Evolutionary conservation across 1,140 invertebrate genomes (phyloP), one percentile per base, ranked within the genome.

Genomic region (Nephotettix cincticeps): DNA sequence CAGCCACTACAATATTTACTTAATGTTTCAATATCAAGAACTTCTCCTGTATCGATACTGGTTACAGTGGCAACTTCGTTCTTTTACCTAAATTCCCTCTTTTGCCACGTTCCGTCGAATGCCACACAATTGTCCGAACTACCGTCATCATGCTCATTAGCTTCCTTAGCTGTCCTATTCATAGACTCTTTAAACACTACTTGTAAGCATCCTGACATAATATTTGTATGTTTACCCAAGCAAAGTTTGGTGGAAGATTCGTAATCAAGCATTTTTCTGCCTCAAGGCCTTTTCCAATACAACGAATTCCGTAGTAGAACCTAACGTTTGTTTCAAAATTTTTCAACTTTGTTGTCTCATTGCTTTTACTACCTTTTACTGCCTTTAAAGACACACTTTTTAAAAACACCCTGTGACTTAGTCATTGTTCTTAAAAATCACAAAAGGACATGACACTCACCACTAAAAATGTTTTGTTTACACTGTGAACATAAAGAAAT

Each of bases 21-120:
- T n/a, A 68, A 29, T n/a, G 40, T 11, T 4, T 47, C 25, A 68
- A 68, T n/a, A 68, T 68, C 43, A 1, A 65, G 13, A 3, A 65
- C 63, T 65, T 65, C 32, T 19, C 63, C 63, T 28, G 63, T 51
- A 21, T 68, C 67, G 0, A 68, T 54, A 28, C 27, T 68, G 21
- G 67, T 68, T 19, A 36, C 30, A 14, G 67, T 68, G 27, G 40
- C 67, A 14, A 68, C 67, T 51, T 45, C 19, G 28, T 68, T 68
- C 27, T 51, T 68, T 17, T 36, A 51, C 17, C 28, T 36, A 27
- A 25, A 68, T 6, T 27, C 43, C 25, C 40, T 21, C 67, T 68
- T 68, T 27, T 68, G 67, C 67, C 67, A 68, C n/a, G 67, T 68
- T 6, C 43, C 67, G 28, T 68, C 67, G 28, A 25, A 68, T 9